These are phyloP conservation scores for Tetragonula clypearis DNA, from an alignment of 1,140 invertebrate genomes.

Conservation along the genomic window DNA sequence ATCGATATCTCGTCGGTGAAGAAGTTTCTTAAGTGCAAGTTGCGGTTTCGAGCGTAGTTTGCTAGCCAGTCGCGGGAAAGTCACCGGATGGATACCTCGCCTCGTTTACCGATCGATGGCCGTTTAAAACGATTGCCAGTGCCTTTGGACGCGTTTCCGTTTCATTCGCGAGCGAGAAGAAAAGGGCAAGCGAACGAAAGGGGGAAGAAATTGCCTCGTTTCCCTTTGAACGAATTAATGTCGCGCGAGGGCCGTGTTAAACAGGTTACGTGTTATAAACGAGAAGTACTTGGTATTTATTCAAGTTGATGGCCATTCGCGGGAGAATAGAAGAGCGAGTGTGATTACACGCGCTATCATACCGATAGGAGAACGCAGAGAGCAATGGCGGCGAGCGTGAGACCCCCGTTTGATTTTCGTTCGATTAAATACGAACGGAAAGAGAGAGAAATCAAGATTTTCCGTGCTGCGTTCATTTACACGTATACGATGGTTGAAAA, in stretches of 20 bases:
- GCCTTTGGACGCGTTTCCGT: not conserved
- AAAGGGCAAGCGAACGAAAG: no score
- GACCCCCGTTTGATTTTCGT: no score
- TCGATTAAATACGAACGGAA: no score
- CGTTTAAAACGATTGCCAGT: not conserved
- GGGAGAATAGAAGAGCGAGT: no score
- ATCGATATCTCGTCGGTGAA: slow-evolving; percentile 52
- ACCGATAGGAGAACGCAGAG: no score
- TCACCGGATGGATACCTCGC: no score
- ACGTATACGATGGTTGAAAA: no score
- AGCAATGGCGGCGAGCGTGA: no score
- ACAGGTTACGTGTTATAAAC: not conserved
- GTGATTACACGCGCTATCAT: no score
- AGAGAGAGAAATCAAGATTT: no score
- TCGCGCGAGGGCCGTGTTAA: not conserved
- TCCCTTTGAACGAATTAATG: not conserved
- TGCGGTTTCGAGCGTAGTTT: slow-evolving; percentile 13
- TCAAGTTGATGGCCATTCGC: no score
- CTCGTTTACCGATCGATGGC: slow-evolving; percentile 2
- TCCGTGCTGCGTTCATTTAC: no score
- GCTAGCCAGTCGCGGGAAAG: not conserved
- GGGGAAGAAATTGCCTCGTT: not conserved
- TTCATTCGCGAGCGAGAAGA: not conserved
- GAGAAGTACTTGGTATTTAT: not conserved
- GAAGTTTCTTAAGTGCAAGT: slow-evolving; percentile 35